Conservation (phyloP, 2,113 vertebrate species). For the Alethe diademata region DNA sequence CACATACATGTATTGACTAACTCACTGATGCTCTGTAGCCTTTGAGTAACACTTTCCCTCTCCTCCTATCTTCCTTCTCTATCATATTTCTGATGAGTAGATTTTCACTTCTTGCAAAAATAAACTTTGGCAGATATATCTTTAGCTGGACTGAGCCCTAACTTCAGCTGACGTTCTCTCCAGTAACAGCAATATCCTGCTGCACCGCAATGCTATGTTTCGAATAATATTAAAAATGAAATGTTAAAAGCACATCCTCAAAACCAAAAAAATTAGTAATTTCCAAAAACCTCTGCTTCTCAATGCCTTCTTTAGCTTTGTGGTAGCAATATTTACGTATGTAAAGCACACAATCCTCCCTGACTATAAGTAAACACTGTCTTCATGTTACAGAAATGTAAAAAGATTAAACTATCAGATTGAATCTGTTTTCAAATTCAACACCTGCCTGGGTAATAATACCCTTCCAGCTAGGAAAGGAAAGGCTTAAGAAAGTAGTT, state of each 20-base stretch:
- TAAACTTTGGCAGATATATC: neutral
- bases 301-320: neutral
- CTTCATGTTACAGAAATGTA: neutral
- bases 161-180: neutral
- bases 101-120: neutral
- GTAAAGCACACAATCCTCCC: neutral
- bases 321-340: neutral
- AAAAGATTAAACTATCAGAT: neutral
- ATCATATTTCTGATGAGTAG: neutral
- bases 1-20: accelerated
- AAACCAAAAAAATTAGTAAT: neutral
- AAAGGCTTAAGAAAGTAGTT: neutral
- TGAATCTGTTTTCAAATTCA: neutral
- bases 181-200: neutral
- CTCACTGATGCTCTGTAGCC: neutral
- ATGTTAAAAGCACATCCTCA: neutral
- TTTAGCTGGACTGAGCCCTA: neutral
- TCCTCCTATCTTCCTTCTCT: neutral
- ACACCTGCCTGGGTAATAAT: neutral
- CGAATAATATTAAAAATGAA: neutral
- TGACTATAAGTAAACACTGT: neutral
- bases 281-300: neutral
- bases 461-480: neutral
- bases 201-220: neutral
- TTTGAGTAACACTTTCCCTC: neutral